phyloP scores from a whole-genome alignment of 2,888 invertebrate species.

The Smittia sp. region DNA sequence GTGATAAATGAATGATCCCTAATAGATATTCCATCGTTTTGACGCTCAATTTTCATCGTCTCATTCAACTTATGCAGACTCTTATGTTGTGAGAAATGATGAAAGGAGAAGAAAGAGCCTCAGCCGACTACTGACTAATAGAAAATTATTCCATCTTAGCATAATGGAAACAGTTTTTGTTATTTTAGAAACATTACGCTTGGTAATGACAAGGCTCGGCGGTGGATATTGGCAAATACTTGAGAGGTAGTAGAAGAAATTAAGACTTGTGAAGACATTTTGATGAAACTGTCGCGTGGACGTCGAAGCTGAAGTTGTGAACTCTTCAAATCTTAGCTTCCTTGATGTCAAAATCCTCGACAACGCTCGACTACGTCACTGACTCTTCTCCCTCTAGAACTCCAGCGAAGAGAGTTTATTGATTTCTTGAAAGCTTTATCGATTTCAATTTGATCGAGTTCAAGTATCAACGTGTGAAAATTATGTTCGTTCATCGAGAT shows the following conservation, averaged over 20 bases:
- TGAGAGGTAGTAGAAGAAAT: too few relatives aligned
- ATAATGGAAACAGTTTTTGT: conserved; percentile 4
- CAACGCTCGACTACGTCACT: neutral
- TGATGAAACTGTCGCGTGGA: too few relatives aligned
- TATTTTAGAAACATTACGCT: conserved; percentile 16
- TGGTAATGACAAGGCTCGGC: neutral
- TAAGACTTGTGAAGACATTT: too few relatives aligned
- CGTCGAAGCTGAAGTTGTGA: too few relatives aligned
- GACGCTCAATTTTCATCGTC: conserved; percentile 38
- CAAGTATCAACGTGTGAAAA: conserved; percentile 39
- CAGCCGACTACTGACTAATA: neutral
- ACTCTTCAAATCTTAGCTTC: too few relatives aligned
- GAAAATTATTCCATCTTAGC: conserved; percentile 3
- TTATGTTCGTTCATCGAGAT: conserved; percentile 18
- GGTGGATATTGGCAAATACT: neutral
- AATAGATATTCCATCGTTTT: conserved; percentile 29
- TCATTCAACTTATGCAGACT: conserved; percentile 17
- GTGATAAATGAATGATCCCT: too few relatives aligned
- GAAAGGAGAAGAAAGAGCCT: neutral
- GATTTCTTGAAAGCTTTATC: conserved; percentile 39
- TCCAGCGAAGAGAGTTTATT: conserved; percentile 24
- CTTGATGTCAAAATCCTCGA: neutral
- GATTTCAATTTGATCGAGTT: conserved; percentile 23
- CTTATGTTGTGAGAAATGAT: conserved; percentile 17
- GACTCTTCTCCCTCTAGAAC: neutral